Evolutionary conservation across 1,140 invertebrate genomes (phyloP).

Genomic region (Drosophila athabasca): DNA sequence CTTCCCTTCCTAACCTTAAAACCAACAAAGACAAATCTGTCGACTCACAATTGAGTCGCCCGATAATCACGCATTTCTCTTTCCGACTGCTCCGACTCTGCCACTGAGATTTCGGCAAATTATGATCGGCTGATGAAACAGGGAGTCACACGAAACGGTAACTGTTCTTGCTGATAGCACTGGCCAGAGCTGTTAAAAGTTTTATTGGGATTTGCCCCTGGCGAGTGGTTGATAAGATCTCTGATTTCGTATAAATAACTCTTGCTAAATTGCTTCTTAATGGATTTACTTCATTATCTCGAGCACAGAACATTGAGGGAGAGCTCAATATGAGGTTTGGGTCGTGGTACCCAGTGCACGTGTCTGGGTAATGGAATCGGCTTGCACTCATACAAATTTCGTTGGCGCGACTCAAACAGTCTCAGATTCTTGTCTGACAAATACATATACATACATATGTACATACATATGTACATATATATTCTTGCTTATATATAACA

Average conservation of each 20-base stretch:
- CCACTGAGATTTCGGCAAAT: neutral
- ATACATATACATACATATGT: neutral
- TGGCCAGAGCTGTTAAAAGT: conserved; percentile 32
- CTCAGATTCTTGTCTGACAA: conserved; percentile 10
- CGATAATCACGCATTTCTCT: conserved; percentile 57
- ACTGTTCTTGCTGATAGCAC: too few relatives aligned
- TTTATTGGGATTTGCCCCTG: conserved; percentile 28
- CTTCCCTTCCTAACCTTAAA: conserved; percentile 7
- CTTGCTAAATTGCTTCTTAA: conserved; percentile 67
- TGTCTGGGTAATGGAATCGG: conserved; percentile 11
- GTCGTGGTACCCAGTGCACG: conserved; percentile 15
- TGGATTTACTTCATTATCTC: conserved; percentile 70
- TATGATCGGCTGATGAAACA: neutral
- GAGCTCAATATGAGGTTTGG: neutral
- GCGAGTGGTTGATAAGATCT: conserved; percentile 11
- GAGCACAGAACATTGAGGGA: conserved; percentile 1
- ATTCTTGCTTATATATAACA: conserved; percentile 20
- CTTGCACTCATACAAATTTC: conserved; percentile 19
- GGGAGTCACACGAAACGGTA: too few relatives aligned
- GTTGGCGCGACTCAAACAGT: conserved; percentile 13
- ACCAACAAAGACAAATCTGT: conserved; percentile 43
- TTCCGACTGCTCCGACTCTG: conserved; percentile 15
- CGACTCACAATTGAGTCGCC: conserved; percentile 64
- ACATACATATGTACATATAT: conserved; percentile 24
- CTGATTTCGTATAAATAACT: conserved; percentile 65